Evolutionary conservation across 2,113 vertebrate species (phyloP), one percentile per base, ranked within the genome.

Genomic region (Cephalopterus ornatus): DNA sequence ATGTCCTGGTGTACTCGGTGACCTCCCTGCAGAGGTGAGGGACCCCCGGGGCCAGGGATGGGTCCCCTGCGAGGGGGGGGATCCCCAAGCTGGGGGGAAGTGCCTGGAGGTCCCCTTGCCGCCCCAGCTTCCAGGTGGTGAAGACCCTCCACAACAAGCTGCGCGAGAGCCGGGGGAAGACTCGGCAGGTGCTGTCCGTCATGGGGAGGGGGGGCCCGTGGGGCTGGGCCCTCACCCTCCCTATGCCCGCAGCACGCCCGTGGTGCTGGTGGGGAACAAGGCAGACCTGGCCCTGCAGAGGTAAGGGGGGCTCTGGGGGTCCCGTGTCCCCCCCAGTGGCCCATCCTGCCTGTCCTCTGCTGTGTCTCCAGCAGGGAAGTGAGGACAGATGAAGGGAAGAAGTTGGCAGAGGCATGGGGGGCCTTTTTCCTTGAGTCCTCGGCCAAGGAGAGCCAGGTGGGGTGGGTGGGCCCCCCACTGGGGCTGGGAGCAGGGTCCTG

Each of bases 261-360:
- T 98, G 92, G 98, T 99, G 96, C 98, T 99, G 88, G 98, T 99
- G 91, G 98, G 98, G 71, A 99, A 99, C 97, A 99, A 99, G 98
- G 98, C 98, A 20, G 98, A 99, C 87, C 98, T 99, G 76, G 98
- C 98, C 93, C 97, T 98, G 97, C 97, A 98, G 97, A 98, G 98
- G 98, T 99, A 97, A 50, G 89, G 73, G 61, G 71, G 76, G 47
- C 30, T 59, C 46, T 14, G 47, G 70, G 73, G 42, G 59, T 30
- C 18, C 44, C 10, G 5, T 9, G 50, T 44, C 46, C 32, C 12
- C 14, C 46, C 41, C 10, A 1, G n/a, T 12, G 78, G 19, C 35
- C 39, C 49, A 4, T 35, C 55, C 66, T 55, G 47, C 23, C 56
- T 1, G 1, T 33, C 32, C 52, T 53, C 62, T 72, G 62, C 63